Base-by-base conservation (phyloP, 2,113 vertebrate species). In the Columbina picui region DNA sequence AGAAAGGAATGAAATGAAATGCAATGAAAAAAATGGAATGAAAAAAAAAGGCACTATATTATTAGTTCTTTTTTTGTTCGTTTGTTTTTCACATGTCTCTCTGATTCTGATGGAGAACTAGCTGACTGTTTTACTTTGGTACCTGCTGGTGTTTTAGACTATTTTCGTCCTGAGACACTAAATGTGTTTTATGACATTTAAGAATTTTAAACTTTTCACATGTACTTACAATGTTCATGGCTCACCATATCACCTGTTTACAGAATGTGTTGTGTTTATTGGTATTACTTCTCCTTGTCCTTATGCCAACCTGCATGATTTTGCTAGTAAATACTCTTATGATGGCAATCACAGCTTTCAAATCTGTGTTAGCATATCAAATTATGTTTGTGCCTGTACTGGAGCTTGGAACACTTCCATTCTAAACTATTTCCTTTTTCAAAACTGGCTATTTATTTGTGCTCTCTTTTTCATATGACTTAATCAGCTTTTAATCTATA, bases 401-500 rank as follows among this genome's bases (percentile, higher is more conserved):
- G 50, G 39, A 82, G 43, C 27, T 68, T 93, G 53, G 59, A 94
- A 82, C 17, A 45, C 52, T 75, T 87, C 34, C 55, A 49, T 64
- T 80, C 55, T 59, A 81, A 84, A 63, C 41, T 73, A 27, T 38
- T 84, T 74, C 41, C 12, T 61, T 74, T 82, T 84, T 75, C 20
- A 82, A 88, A 83, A 64, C 23, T 49, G 38, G 9, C 11, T 78
- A 52, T 85, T 73, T 90, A 65, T 93, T 88, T 93, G 21, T 80
- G 43, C 50, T 59, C 18, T 93, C 22, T 23, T 82, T 55, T 82
- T 91, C 30, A n/a, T 55, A 71, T 49, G 55, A 81, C 8, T 92
- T 90, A 59, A 89, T 92, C 71, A 84, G 25, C 21, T 90, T 93
- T 90, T 92, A 77, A 93, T 90, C 57, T 61, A 5, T 52, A 81